Percentiles rank a stretch among this genome's conserved stretches.
Conservation (phyloP, 2,113 vertebrate species). For the Craseonycteris thonglongyai region DNA sequence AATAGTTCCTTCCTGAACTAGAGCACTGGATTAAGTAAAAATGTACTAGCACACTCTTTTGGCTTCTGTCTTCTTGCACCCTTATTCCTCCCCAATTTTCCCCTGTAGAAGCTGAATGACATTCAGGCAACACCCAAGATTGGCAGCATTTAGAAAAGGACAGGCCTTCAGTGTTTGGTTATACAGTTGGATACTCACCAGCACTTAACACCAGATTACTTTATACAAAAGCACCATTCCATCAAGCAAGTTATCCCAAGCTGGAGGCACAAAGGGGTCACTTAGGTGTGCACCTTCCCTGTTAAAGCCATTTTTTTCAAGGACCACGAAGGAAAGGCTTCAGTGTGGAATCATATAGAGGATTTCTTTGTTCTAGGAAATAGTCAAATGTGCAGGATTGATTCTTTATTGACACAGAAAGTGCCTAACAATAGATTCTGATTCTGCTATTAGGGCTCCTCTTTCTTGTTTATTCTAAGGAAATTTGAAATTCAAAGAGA, state of each 20-base stretch:
- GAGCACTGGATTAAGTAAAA: not conserved
- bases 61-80: not conserved
- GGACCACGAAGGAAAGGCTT: conserved; percentile 58
- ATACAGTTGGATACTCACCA: not conserved
- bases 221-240: not conserved
- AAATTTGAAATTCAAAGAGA: conserved; percentile 43
- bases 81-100: not conserved
- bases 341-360: conserved; percentile 34
- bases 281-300: not conserved
- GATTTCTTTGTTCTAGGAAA: conserved; percentile 62
- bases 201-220: not conserved
- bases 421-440: conserved; percentile 68
- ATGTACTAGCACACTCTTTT: not conserved
- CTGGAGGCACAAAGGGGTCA: not conserved
- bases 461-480: conserved; percentile 40
- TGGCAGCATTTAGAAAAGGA: not conserved
- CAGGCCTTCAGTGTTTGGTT: not conserved
- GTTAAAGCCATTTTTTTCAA: conserved; percentile 66
- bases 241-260: not conserved
- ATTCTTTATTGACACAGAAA: conserved; percentile 40
- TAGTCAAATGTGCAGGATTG: not conserved
- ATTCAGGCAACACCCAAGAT: not conserved
- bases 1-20: not conserved
- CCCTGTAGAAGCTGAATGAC: not conserved
- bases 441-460: conserved; percentile 46